Percentiles rank a stretch among this genome's conserved stretches.
Conservation (phyloP, 1,140 invertebrate species). For the Rhagoletis pomonella region DNA sequence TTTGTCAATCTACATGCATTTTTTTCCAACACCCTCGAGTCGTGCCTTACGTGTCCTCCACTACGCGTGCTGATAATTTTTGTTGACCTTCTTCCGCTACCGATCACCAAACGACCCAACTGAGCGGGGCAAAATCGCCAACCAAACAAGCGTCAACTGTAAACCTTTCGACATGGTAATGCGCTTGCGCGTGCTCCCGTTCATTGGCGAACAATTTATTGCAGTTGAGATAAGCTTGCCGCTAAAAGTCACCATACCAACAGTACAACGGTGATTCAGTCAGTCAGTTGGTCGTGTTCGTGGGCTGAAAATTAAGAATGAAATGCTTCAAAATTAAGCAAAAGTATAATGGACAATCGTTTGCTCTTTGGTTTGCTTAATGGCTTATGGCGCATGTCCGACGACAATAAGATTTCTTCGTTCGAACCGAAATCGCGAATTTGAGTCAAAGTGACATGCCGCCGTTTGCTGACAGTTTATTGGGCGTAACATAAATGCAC, state of each 20-base stretch:
- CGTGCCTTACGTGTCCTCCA: conserved; percentile 32
- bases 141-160: not conserved
- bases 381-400: conserved; percentile 12
- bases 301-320: conserved; percentile 30
- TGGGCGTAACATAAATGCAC: conserved; percentile 43
- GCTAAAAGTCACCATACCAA: not conserved
- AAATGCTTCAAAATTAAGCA: conserved; percentile 19
- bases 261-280: conserved; percentile 25
- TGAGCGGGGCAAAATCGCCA: not conserved
- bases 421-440: conserved; percentile 23
- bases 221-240: conserved; percentile 23
- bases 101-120: not conserved
- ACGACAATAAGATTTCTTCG: conserved; percentile 21
- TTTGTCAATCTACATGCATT: not conserved
- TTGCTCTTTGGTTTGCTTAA: not conserved
- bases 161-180: conserved; percentile 10
- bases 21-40: not conserved
- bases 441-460: conserved; percentile 38
- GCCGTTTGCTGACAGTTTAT: conserved; percentile 48
- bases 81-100: conserved; percentile 21
- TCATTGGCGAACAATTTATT: conserved; percentile 37
- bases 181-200: conserved; percentile 41
- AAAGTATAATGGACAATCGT: not conserved
- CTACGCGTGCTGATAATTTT: not conserved
- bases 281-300: not conserved